These are phyloP conservation scores for Laodelphax striatellus DNA, from an alignment of 1,140 invertebrate species.

Conservation along the genomic window DNA sequence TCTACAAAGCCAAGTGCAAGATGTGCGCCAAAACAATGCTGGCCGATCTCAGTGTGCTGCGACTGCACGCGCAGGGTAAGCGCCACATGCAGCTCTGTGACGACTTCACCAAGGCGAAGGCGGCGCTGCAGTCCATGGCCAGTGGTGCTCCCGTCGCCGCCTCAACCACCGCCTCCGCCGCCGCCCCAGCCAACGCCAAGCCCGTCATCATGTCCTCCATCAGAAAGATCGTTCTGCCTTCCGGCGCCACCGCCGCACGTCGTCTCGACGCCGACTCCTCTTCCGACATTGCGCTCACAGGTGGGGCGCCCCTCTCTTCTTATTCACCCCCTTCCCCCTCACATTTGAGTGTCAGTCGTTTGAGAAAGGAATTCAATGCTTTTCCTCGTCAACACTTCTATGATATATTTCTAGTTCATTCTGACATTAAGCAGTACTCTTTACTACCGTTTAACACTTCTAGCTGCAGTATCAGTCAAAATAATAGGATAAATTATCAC, in stretches of 20 bases:
- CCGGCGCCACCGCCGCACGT: not conserved
- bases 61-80: constrained; percentile 17
- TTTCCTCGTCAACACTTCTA: too few relatives aligned
- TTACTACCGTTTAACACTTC: too few relatives aligned
- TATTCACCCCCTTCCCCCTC: too few relatives aligned
- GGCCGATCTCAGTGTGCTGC: constrained; percentile 20
- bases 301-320: too few relatives aligned
- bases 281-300: too few relatives aligned
- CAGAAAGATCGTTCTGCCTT: not conserved
- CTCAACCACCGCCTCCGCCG: not conserved
- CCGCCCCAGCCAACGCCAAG: not conserved
- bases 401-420: too few relatives aligned
- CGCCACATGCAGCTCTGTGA: constrained; percentile 17
- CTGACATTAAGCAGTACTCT: too few relatives aligned
- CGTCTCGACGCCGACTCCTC: not conserved
- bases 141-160: too few relatives aligned
- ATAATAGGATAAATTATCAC: too few relatives aligned
- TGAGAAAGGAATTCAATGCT: too few relatives aligned
- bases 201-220: not conserved
- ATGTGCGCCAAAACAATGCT: constrained; percentile 20
- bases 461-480: too few relatives aligned
- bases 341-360: too few relatives aligned
- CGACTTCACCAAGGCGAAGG: not conserved
- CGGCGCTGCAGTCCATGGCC: constrained; percentile 1
- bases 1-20: constrained; percentile 21